Base-by-base conservation (phyloP, 2,888 invertebrate species). In the Harpagoxenus sublaevis region DNA sequence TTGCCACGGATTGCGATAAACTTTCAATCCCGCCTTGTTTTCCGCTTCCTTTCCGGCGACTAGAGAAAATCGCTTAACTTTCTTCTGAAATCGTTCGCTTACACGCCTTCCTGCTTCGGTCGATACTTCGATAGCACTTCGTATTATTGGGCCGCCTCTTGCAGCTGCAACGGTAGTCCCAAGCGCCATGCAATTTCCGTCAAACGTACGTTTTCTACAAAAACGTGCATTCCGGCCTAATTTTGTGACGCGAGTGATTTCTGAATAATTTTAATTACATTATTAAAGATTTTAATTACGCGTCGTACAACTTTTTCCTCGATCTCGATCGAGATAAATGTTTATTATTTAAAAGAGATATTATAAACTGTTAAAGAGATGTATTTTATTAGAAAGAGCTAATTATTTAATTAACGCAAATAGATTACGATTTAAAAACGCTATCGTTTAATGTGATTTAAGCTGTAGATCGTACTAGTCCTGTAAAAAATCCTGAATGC, bases 71-170 rank as follows among this genome's bases (percentile, higher is more conserved):
- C 71, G 45, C 35, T 57, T 70, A 23, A 70, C 31, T 31, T 35
- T 12, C 6, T 55, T 57, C 31, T 10, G 10, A 79, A 12, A 79
- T 70, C 35, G 23, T 70, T 60, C 28, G 45, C 39, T 48, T 6
- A 8, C 35, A 45, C 6, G 15, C 12, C 9, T 66, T 65, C 31
- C 39, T 5, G 31, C 23, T 68, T 57, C 39, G 45, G 10, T 81
- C 71, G 60, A 71, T 71, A 70, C 71, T 60, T 70, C 35, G 71
- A 35, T 39, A 12, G 18, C 66, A 78, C 66, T 78, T 66, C 9
- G 23, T 9, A 18, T 51, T 81, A 70, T 45, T 48, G 39, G 23
- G 12, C 35, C 18, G 39, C 8, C 39, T 35, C 12, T 31, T 15
- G 55, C 57, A 39, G 28, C 60, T 48, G 48, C 23, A 23, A 60